phyloP scores from a whole-genome alignment of 1,140 invertebrate species.

The Homalodisca vitripennis region DNA sequence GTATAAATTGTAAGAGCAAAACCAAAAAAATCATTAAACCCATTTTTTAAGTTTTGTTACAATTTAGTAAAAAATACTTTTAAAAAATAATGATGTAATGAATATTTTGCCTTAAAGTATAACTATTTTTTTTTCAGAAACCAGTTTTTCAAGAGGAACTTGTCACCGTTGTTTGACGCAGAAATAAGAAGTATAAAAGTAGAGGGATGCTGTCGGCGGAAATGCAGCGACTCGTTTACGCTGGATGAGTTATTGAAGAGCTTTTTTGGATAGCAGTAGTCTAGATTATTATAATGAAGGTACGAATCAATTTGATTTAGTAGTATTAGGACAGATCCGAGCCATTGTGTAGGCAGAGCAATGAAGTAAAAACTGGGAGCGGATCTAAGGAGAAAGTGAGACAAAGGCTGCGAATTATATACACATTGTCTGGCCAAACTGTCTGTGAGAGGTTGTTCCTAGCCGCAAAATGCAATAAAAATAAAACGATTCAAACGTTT shows the following conservation, averaged over 20 bases:
- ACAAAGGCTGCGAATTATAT: constrained; percentile 20
- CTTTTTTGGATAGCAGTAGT: constrained; percentile 18
- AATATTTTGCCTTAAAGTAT: too few species aligned
- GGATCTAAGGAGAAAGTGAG: not conserved
- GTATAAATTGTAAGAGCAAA: too few species aligned
- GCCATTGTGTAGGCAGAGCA: not conserved
- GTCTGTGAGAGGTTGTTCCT: constrained; percentile 30
- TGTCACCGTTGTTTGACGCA: too few species aligned
- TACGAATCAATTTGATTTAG: constrained; percentile 16
- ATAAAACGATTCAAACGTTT: constrained; percentile 29
- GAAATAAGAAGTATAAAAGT: too few species aligned
- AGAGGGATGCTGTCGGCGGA: constrained; percentile 10
- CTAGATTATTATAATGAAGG: constrained; percentile 17
- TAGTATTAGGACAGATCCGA: constrained; percentile 9
- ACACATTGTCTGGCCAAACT: constrained; percentile 2
- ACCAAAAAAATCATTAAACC: too few species aligned
- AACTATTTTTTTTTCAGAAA: too few species aligned
- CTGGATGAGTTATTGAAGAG: constrained; percentile 16
- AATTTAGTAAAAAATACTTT: too few species aligned
- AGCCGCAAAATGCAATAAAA: constrained; percentile 11
- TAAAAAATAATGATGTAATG: too few species aligned
- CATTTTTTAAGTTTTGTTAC: too few species aligned
- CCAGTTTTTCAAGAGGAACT: too few species aligned
- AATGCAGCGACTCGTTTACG: constrained; percentile 2
- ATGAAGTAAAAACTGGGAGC: constrained; percentile 17